A percentile compares a stretch with the other conserved stretches of the same genome.
phyloP scores from a whole-genome alignment of 1,140 invertebrate genomes.

The Drosophila varians region DNA sequence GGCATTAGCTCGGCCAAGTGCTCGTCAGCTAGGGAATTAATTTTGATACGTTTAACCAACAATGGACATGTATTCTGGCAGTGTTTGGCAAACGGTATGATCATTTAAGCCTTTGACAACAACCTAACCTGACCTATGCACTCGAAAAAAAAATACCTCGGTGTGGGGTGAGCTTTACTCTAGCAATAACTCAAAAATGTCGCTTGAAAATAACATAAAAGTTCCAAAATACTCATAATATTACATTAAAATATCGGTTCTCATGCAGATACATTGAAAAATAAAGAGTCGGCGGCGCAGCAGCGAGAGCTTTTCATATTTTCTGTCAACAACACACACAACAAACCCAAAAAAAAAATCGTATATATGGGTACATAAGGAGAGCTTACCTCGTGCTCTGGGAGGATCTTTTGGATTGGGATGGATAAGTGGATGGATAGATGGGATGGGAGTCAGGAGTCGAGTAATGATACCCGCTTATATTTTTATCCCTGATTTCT shows the following conservation, averaged over 20 bases:
- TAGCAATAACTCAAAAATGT: slow-evolving; percentile 33
- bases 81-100: slow-evolving; percentile 67
- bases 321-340: slow-evolving; percentile 79
- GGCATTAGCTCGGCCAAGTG: slow-evolving; percentile 96
- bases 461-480: not conserved
- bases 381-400: slow-evolving; percentile 59
- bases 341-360: slow-evolving; percentile 47
- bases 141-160: slow-evolving; percentile 12
- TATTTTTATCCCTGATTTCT: not conserved
- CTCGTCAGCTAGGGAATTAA: slow-evolving; percentile 90
- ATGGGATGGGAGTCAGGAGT: not conserved
- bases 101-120: slow-evolving; percentile 67
- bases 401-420: slow-evolving; percentile 2
- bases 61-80: slow-evolving; percentile 10
- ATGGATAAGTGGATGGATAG: slow-evolving; percentile 6
- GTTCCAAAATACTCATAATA: slow-evolving; percentile 15
- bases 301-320: slow-evolving; percentile 61
- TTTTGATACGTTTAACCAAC: slow-evolving; percentile 38
- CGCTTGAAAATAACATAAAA: slow-evolving; percentile 20
- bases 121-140: slow-evolving; percentile 41
- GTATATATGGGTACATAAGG: slow-evolving; percentile 49
- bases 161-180: slow-evolving; percentile 31
- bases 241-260: slow-evolving; percentile 42
- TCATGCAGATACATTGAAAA: slow-evolving; percentile 62
- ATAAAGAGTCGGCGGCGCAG: slow-evolving; percentile 50